Evolutionary conservation across 2,888 invertebrate species (phyloP).

Genomic region (Entomobrya multifasciata): DNA sequence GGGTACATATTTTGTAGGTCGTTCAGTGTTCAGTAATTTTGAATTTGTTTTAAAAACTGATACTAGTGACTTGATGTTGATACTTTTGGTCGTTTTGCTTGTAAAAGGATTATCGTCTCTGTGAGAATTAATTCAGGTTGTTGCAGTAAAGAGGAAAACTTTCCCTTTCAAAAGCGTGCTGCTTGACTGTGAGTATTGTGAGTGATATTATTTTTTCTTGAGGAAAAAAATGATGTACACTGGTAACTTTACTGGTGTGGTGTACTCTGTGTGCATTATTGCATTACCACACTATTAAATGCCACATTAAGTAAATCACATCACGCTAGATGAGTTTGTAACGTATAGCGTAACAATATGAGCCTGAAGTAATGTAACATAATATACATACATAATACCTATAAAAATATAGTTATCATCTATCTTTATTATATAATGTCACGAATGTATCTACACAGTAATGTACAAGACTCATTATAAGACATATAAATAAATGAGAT

Average conservation of each 20-base stretch:
- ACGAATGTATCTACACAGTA: background rate
- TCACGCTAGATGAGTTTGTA: conserved; percentile 40
- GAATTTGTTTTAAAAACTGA: no score
- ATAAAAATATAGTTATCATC: conserved; percentile 29
- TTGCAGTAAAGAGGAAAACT: conserved; percentile 39
- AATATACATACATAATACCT: background rate
- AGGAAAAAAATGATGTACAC: background rate
- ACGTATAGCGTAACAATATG: conserved; percentile 28
- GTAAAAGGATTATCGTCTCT: conserved; percentile 20
- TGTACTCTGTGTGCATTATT: conserved; percentile 24
- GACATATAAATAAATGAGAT: no score
- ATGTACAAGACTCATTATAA: no score
- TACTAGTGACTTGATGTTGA: no score
- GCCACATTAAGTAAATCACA: conserved; percentile 41
- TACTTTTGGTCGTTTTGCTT: background rate
- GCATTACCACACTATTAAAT: conserved; percentile 44
- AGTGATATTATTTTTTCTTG: background rate
- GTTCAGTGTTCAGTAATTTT: background rate
- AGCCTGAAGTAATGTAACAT: background rate
- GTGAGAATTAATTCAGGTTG: conserved; percentile 25
- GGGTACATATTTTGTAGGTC: background rate
- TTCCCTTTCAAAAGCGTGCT: conserved; percentile 56
- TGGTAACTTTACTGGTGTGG: no score
- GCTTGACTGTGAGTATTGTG: background rate
- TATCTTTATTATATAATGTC: conserved; percentile 31